Evolutionary conservation across 1,140 invertebrate genomes (phyloP), one percentile per base, ranked within the genome.

Genomic region (Polypedilum vanderplanki): DNA sequence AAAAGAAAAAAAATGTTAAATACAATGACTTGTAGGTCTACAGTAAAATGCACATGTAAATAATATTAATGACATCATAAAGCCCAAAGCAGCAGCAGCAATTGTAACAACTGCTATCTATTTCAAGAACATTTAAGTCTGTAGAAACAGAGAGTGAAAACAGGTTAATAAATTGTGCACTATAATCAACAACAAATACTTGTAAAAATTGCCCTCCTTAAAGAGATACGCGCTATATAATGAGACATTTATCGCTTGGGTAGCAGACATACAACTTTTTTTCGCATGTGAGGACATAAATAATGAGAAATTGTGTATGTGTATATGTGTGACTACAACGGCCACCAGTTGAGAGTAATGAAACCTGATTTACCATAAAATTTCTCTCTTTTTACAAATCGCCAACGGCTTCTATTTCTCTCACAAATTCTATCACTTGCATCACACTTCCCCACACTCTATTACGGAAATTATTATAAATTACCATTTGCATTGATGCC

Each of bases 81-180:
- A 33, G 24, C 24, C 24, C 24, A 33, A 33, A 33, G 24, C 24
- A 3, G 24, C 24, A 33, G 24, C 24, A 33, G 24, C 24, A 33
- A 33, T 33, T 33, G 24, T 33, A 33, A 33, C 24, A 33, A 33
- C 24, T 33, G 24, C 24, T 33, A 33, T 33, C 24, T 33, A 33
- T 33, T 33, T 33, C 24, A 33, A 33, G 24, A 33, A 33, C 24
- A 33, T 33, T 33, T 33, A 3, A 33, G 24, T 33, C 24, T 33
- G 24, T 33, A 33, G 24, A 33, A 33, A 33, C 24, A 33, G 24
- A 33, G 24, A 33, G 24, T 33, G 24, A 33, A 57, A 57, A 57
- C 46, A 57, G 46, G 46, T 57, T 57, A 57, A 57, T 57, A 57
- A 57, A 57, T 57, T 57, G n/a, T 57, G n/a, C 46, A n/a, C n/a